Percentiles rank a stretch among this genome's conserved stretches.
Evolutionary conservation across 2,113 vertebrate species (phyloP).

Genomic region (Tragelaphus strepsiceros): DNA sequence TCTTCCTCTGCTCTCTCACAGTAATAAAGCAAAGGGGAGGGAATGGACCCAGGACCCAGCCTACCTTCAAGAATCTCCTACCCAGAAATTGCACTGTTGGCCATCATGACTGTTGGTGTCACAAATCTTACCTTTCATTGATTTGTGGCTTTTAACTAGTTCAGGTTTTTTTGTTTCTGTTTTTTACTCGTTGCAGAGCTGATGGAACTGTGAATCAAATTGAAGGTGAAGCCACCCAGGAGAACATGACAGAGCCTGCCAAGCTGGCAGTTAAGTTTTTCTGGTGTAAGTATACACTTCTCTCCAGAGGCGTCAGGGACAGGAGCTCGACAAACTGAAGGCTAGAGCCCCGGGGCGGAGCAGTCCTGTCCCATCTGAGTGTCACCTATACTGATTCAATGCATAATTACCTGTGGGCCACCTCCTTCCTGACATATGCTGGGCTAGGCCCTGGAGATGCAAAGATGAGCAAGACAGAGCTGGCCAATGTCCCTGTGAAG

Average conservation of each 20-base stretch:
- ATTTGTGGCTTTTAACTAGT: background rate
- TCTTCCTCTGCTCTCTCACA: background rate
- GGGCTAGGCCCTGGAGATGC: background rate
- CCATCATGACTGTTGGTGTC: background rate
- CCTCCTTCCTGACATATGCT: background rate
- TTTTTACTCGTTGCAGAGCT: slow-evolving; percentile 49
- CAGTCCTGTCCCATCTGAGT: background rate
- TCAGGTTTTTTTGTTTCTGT: background rate
- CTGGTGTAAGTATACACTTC: slow-evolving; percentile 81
- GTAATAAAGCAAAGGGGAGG: background rate
- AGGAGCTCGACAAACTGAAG: background rate
- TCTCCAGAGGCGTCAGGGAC: background rate
- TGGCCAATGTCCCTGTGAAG: background rate
- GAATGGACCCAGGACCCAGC: background rate
- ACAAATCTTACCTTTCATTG: background rate
- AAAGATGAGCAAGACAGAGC: background rate
- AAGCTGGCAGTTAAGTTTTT: slow-evolving; percentile 90
- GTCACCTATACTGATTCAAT: background rate
- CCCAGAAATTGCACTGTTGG: background rate
- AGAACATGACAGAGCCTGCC: slow-evolving; percentile 86
- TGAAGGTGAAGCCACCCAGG: slow-evolving; percentile 83
- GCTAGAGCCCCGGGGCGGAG: background rate
- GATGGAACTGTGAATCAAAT: slow-evolving; percentile 83
- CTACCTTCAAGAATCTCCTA: background rate
- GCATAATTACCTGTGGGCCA: background rate